Conservation (phyloP, 1,140 invertebrate species). For the Panagrolaimus sp. region DNA sequence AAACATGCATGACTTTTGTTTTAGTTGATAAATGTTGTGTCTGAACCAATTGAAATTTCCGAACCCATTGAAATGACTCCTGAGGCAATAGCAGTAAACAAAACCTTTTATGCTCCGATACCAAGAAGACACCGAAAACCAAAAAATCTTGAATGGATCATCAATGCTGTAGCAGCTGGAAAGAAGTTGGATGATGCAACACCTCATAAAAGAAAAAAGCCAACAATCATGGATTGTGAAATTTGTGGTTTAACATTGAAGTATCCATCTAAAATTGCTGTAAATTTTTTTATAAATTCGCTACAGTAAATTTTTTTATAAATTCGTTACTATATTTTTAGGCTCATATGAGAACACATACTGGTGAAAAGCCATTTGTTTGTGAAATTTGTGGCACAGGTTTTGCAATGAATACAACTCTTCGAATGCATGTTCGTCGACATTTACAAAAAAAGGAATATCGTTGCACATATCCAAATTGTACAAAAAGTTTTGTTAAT, state of each 20-base stretch:
- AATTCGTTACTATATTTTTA: no score
- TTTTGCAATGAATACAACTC: conserved; percentile 72
- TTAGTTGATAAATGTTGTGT: not conserved
- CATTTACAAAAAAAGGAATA: conserved; percentile 80
- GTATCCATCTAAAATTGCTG: conserved; percentile 41
- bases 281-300: not conserved
- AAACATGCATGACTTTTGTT: no score
- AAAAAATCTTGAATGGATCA: conserved; percentile 40
- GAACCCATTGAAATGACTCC: not conserved
- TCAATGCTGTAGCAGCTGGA: conserved; percentile 35
- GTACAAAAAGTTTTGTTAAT: conserved; percentile 16
- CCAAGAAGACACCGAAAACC: not conserved
- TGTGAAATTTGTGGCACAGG: conserved; percentile 88
- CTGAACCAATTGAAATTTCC: not conserved
- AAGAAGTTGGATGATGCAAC: conserved; percentile 10
- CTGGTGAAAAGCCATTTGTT: conserved; percentile 70
- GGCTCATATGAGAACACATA: conserved; percentile 73
- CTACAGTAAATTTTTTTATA: conserved; percentile 77
- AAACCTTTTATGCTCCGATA: not conserved
- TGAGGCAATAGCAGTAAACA: not conserved
- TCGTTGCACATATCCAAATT: conserved; percentile 65
- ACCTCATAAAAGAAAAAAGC: conserved; percentile 25
- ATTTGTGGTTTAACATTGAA: conserved; percentile 35
- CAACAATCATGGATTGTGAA: conserved; percentile 31
- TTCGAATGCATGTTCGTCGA: conserved; percentile 69